Evolutionary conservation across 2,888 invertebrate genomes (phyloP), one percentile per base, ranked within the genome.

Genomic region (Chrysolina haemoptera): DNA sequence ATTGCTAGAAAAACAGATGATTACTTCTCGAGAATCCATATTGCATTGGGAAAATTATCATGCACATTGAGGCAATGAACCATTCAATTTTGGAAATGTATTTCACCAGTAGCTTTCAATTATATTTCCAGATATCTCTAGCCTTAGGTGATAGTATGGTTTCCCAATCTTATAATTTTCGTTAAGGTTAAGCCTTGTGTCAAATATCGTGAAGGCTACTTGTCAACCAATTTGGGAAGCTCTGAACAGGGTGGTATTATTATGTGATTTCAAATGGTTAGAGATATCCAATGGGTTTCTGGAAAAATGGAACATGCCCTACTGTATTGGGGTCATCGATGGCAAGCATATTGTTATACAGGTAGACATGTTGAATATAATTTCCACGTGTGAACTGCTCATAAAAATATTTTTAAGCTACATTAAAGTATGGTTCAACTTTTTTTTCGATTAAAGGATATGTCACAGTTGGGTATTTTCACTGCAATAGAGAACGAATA

Each of bases 361-460:
- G 68, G 71, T 70, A 74, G 41, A 40, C 40, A 8, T 40, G 40
- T 40, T 40, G 40, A 40, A 40, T 8, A 40, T 10, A 40, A 40
- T 10, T 40, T 40, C 10, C 10, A 5, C 40, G 10, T 10, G 10
- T 40, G 40, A 40, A 40, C 40, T 40, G 40, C 40, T 40, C 40
- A 40, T 10, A 40, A 10, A 40, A 18, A 40, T 59, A 74, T 76
- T 80, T 84, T 68, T 75, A 79, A 71, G 72, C 78, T 18, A 84
- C 84, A 14, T 12, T 70, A 16, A 76, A 83, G 18, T 78, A 78
- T 68, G 84, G 84, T 18, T 82, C 82, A 14, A 71, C 79, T 64
- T 84, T 75, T 74, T 83, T 76, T 71, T n/a, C n/a, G 85, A 85
- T 77, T 84, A 85, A 76, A 84, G 86, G 81, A 77, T 79, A 67